Evolutionary conservation across 1,140 invertebrate species (phyloP).

Genomic region (Zaprionus ornatus): DNA sequence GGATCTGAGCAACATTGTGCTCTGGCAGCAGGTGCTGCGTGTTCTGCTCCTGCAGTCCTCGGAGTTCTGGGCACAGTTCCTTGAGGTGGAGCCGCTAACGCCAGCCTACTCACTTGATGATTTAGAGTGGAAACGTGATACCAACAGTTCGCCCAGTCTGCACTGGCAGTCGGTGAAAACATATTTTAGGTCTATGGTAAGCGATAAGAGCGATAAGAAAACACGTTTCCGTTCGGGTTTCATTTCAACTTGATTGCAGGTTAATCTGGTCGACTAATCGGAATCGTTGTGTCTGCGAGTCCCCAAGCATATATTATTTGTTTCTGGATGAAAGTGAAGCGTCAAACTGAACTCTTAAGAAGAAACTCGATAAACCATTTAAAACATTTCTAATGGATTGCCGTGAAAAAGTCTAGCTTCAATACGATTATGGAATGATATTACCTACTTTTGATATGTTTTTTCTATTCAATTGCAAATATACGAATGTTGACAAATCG

Average conservation of each 20-base stretch:
- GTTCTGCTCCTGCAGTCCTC: constrained; percentile 45
- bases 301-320: neutral
- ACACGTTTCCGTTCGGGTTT: neutral
- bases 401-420: too few species aligned
- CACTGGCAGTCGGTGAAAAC: constrained; percentile 65
- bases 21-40: constrained; percentile 60
- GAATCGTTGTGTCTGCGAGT: neutral
- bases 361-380: too few species aligned
- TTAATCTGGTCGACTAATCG: constrained; percentile 30
- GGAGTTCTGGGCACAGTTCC: constrained; percentile 63
- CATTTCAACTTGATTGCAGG: constrained; percentile 1
- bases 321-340: too few species aligned
- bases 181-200: constrained; percentile 71
- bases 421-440: neutral
- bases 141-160: constrained; percentile 24
- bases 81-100: constrained; percentile 52
- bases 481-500: neutral
- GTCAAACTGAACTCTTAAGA: too few species aligned
- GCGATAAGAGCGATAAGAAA: neutral
- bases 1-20: constrained; percentile 54
- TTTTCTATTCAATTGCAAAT: neutral
- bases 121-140: constrained; percentile 45
- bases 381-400: too few species aligned
- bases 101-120: constrained; percentile 34
- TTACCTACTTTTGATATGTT: neutral